These are phyloP conservation scores for Eupsittula cactorum DNA, from an alignment of 2,113 vertebrate species.

Conservation along the genomic window DNA sequence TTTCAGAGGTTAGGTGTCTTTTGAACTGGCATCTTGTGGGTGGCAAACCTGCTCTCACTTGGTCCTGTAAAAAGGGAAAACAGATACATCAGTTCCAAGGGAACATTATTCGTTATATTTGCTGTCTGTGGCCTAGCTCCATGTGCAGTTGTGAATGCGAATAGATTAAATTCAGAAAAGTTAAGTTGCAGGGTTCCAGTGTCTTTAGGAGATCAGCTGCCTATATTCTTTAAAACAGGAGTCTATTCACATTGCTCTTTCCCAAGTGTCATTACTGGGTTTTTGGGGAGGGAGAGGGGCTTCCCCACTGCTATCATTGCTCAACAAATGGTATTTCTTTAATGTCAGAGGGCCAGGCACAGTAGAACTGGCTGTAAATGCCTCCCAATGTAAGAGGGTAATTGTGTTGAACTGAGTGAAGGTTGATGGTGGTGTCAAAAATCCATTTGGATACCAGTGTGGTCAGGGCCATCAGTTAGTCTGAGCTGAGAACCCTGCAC, in stretches of 20 bases:
- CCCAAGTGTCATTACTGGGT: not conserved
- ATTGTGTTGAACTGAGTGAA: not conserved
- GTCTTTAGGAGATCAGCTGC: not conserved
- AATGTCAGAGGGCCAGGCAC: not conserved
- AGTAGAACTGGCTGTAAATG: not conserved
- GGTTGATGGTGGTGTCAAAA: not conserved
- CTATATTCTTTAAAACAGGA: not conserved
- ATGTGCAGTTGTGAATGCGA: not conserved
- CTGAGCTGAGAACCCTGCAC: not conserved
- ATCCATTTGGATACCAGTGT: not conserved
- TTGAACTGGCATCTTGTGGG: not conserved
- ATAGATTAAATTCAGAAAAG: not conserved
- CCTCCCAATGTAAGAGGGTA: not conserved
- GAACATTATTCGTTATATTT: not conserved
- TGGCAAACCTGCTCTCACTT: not conserved
- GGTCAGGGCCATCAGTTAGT: not conserved
- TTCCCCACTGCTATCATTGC: not conserved
- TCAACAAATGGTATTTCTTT: not conserved
- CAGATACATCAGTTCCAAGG: not conserved
- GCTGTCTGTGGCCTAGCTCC: not conserved
- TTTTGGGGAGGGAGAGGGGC: too few species aligned
- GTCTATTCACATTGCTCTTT: not conserved
- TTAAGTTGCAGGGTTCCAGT: not conserved
- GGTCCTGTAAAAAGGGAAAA: not conserved
- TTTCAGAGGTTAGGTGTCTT: not conserved